Base-by-base conservation (phyloP, 2,113 vertebrate species). In the Sciurus niger region DNA sequence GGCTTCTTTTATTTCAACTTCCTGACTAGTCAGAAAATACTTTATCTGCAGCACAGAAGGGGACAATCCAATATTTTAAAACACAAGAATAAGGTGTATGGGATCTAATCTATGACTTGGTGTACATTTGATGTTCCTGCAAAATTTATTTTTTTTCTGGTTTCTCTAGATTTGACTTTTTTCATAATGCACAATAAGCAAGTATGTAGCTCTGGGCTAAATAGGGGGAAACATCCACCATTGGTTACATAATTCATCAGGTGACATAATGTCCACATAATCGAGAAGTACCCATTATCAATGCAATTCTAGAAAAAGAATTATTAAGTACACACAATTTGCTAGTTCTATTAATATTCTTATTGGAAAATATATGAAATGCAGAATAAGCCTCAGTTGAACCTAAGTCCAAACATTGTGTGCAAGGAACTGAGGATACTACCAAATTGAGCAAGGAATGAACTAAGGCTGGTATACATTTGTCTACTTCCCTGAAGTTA, bases 1-100 rank as follows among this genome's bases (percentile, higher is more conserved):
- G 65, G 10, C 24, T 83, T 82, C 34, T 94, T 89, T 73, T 4
- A 90, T 94, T 94, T 94, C 48, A 55, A 0, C 63, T 95, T 82
- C 32, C 53, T 89, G 46, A 4, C 4, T 12, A 67, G 46, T 88
- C 6, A 43, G 60, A 76, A 90, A 93, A 55, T 70, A 70, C 8
- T 68, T n/a, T 82, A 40, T 68, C 46, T 79, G 34, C 8, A 94
- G 9, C 43, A 85, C 0, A 78, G 30, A 89, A 78, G 78, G 12
- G 2, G 4, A 5, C 79, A 28, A 25, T 43, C 25, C 73, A 58
- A 73, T 78, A 79, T 68, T 92, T 30, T 4, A 83, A 78, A 86
- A 40, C 40, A 14, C 16, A 84, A 76, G 14, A 79, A 46, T 55
- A 90, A 79, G 3, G 14, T n/a, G 48, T 63, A 8, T 55, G 43